Evolutionary conservation across 2,888 invertebrate genomes (phyloP).

Genomic region (Antitype chi): DNA sequence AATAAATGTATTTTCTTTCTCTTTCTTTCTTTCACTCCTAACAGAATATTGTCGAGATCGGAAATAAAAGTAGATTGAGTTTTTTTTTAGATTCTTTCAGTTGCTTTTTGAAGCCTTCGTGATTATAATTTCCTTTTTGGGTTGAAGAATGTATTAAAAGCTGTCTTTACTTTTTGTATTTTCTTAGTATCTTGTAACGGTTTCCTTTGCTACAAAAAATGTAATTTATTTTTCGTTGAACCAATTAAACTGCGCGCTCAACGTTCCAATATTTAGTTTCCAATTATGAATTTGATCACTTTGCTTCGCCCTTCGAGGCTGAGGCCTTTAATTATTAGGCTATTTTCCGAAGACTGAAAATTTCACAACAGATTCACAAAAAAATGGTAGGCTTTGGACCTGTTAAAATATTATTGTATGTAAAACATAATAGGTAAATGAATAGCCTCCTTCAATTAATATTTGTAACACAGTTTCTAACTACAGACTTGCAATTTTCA

Average conservation of each 20-base stretch:
- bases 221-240: neutral
- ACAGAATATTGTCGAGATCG: slow-evolving; percentile 2
- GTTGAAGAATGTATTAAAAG: slow-evolving; percentile 14
- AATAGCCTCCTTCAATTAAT: neutral
- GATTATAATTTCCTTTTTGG: slow-evolving; percentile 29
- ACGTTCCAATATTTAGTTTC: slow-evolving; percentile 16
- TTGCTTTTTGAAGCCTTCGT: neutral
- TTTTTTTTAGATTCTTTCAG: slow-evolving; percentile 25
- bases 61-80: slow-evolving; percentile 7
- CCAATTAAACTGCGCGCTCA: neutral
- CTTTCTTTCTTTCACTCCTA: neutral
- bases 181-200: neutral
- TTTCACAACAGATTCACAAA: neutral
- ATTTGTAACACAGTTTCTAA: neutral
- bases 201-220: neutral
- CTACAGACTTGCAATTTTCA: neutral
- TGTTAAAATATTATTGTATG: no score
- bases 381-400: neutral
- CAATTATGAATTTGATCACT: slow-evolving; percentile 24
- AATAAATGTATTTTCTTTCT: no score
- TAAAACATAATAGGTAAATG: neutral
- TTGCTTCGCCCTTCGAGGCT: neutral
- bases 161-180: neutral
- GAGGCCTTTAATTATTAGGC: neutral
- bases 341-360: neutral